Evolutionary conservation across 2,888 invertebrate genomes (phyloP), one percentile per base, ranked within the genome.

Genomic region (Pammene aurita): DNA sequence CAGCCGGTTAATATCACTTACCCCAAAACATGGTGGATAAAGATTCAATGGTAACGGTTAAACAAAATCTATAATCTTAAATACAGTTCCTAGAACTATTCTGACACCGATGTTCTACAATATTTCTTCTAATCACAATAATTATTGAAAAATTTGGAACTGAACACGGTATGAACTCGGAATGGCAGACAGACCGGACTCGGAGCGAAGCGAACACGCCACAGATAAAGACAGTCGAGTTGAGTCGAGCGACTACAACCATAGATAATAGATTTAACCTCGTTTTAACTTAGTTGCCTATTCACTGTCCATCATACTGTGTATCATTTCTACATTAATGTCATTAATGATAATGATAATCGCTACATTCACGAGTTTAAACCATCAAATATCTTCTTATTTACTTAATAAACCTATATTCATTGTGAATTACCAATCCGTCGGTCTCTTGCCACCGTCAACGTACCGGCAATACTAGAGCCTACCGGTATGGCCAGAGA

Each of bases 21-120:
- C 92, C 92, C 92, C 92, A 92, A 89, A 92, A 92, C 92, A 92
- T 92, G 69, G 71, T 75, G 72, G 60, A 70, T 70, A 69, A 65
- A 34, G 58, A 46, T 48, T 65, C 58, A 69, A 69, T 69, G 46
- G 58, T 70, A 38, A 57, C 50, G 61, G 44, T 16, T 57, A 35
- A 38, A 9, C 44, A 52, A 26, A 54, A 54, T 56, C 16, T 48
- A n/a, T 14, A 41, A 34, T 7, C 7, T 14, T 16, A 69, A 48
- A 11, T 54, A 7, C 54, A 58, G 60, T 41, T 62, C 41, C 54
- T 34, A 16, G 26, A 60, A 65, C 58, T 54, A 46, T 38, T 41
- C 41, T 13, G 54, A 55, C 58, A 58, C 58, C 1, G 50, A 38
- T n/a, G 13, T 5, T 35, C 14, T 34, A 7, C 18, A 41, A 50